Base-by-base conservation (phyloP, 2,113 vertebrate species). In the Thalassarche chlororhynchos region DNA sequence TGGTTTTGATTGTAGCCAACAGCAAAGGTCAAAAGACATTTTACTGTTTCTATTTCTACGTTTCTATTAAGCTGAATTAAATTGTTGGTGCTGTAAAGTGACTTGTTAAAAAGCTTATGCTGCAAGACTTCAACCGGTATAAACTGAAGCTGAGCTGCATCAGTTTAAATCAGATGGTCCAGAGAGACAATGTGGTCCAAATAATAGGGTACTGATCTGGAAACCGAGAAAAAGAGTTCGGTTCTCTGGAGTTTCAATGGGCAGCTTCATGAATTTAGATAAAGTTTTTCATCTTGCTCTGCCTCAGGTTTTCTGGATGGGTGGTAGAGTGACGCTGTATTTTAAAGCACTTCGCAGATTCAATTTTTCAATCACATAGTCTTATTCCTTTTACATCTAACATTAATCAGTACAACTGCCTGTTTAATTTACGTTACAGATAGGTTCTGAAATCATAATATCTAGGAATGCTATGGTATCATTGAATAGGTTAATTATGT, bases 1-100 rank as follows among this genome's bases (percentile, higher is more conserved):
- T 32, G 55, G 66, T 51, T 95, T 96, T 94, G 89, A 93, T n/a
- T 74, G 44, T 89, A 91, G 70, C 92, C 90, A 97, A 84, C 58
- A 92, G 92, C 88, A 96, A 94, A 96, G 87, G 72, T 93, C 91
- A 97, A 91, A 97, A 94, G 60, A 90, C 49, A 81, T 87, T 94
- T 87, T 93, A 66, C 54, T 84, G 32, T 66, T 87, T 93, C 71
- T 94, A 69, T 88, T 97, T 90, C 78, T 87, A 4, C 69, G 38
- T 90, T 96, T 95, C 76, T 87, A 55, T 90, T 89, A 79, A 80
- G 62, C 46, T 94, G 88, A 90, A 93, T 95, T 94, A 92, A 95
- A 83, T 65, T 85, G 66, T 90, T 79, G 66, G 51, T 94, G n/a
- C 78, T 84, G 78, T 38, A 95, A 91, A 95, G 58, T 74, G 77